Percentiles rank a stretch among this genome's conserved stretches.
These are phyloP conservation scores for Rapana venosa DNA, from an alignment of 2,888 invertebrate genomes.

Conservation along the genomic window DNA sequence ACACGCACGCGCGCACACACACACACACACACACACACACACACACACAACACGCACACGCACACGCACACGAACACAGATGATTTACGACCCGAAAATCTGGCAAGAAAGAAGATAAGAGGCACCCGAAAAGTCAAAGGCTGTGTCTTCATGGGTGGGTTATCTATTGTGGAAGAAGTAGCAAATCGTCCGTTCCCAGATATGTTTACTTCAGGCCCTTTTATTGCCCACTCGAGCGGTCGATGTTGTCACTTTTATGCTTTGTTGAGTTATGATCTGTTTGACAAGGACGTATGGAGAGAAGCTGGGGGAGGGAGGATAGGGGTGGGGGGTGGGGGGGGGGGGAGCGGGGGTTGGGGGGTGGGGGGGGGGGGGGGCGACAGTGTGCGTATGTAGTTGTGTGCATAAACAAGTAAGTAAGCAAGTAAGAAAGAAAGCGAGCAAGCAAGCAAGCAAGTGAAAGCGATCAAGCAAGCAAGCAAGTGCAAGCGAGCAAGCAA, in stretches of 20 bases:
- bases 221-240: not conserved
- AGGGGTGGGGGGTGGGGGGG: not conserved
- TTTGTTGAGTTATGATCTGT: constrained; percentile 22
- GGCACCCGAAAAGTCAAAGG: not conserved
- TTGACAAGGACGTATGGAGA: not conserved
- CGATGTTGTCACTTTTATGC: constrained; percentile 19
- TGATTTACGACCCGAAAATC: not conserved
- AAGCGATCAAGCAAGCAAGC: not conserved
- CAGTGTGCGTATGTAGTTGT: no score
- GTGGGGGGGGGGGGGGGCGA: not conserved
- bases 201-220: not conserved
- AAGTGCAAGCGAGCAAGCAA: not conserved
- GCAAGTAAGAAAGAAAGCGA: not conserved
- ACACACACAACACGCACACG: no score
- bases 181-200: not conserved
- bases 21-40: no score
- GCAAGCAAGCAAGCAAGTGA: not conserved
- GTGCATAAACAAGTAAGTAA: no score
- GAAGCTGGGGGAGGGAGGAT: no score
- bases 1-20: no score
- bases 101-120: not conserved
- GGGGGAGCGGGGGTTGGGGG: not conserved
- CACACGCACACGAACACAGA: not conserved
- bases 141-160: not conserved
- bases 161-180: not conserved